Base-by-base conservation (phyloP, 2,888 invertebrate species). In the Erebia aethiops region DNA sequence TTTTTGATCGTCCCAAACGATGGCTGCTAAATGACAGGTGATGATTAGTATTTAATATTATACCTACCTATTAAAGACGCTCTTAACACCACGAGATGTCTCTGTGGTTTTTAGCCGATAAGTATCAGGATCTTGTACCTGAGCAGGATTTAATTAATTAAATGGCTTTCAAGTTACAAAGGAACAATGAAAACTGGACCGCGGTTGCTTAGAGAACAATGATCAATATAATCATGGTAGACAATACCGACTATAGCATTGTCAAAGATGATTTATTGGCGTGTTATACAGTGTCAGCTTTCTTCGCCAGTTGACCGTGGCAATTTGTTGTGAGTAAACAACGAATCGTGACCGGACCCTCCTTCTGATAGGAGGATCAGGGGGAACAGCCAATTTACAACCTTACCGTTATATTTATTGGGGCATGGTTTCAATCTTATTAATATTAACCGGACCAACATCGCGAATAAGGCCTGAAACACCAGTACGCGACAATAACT, bases 271-370 rank as follows among this genome's bases (percentile, higher is more conserved):
- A 78, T 77, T 76, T 78, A 78, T 78, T 73, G 69, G 75, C 76
- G 78, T 79, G 79, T 79, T 78, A 77, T 77, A 62, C 82, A 81
- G 81, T 82, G 84, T 84, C 83, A 83, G 83, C 81, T 84, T 84
- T 87, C 83, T 79, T 81, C 69, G 73, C 63, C 41, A 54, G 57
- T 87, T 83, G 85, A 85, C 86, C 83, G 82, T 82, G 83, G 87
- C 86, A 85, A 87, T 88, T 90, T 88, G 85, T 88, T 87, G 85
- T 87, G 85, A 85, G 89, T 90, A 90, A 91, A 91, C 90, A 91
- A 88, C 88, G 82, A 84, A 81, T 91, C 92, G 92, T 92, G 92
- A 91, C 84, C 76, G 79, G 80, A 77, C 82, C 85, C 89, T 85
- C 91, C 92, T 87, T 80, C 81, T 83, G 82, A 82, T 84, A 81